phyloP scores from a whole-genome alignment of 2,888 invertebrate species.

The Malthinus flaveolus region DNA sequence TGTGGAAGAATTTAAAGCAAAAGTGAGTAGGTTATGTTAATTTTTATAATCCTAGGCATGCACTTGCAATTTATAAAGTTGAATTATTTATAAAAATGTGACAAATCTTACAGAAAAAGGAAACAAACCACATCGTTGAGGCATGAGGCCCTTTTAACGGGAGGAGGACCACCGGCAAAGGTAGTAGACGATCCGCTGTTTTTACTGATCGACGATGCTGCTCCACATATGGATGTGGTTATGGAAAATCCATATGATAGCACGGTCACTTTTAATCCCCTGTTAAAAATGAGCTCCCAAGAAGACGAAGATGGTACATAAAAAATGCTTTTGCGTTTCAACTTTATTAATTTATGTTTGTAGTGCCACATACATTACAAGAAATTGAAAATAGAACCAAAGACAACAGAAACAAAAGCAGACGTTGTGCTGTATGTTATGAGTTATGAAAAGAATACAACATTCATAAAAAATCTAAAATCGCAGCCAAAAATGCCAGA shows the following conservation, averaged over 20 bases:
- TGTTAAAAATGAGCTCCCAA: neutral
- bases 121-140: neutral
- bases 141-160: too few species aligned
- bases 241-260: neutral
- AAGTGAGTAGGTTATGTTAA: neutral
- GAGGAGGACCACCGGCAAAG: too few species aligned
- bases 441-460: too few species aligned
- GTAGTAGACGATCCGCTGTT: neutral
- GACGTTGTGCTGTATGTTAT: too few species aligned
- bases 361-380: too few species aligned
- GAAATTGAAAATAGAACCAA: too few species aligned
- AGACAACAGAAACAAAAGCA: too few species aligned
- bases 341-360: too few species aligned
- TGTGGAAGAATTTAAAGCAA: conserved; percentile 5
- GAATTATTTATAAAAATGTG: neutral
- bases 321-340: neutral
- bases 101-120: neutral
- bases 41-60: too few species aligned
- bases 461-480: too few species aligned
- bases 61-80: neutral
- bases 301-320: neutral
- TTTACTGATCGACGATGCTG: neutral
- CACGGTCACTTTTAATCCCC: neutral
- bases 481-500: too few species aligned
- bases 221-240: neutral